A percentile compares a stretch with the other conserved stretches of the same genome.
phyloP scores from a whole-genome alignment of 2,797 vertebrate species.

The Oryzias dopingdopingensis region DNA sequence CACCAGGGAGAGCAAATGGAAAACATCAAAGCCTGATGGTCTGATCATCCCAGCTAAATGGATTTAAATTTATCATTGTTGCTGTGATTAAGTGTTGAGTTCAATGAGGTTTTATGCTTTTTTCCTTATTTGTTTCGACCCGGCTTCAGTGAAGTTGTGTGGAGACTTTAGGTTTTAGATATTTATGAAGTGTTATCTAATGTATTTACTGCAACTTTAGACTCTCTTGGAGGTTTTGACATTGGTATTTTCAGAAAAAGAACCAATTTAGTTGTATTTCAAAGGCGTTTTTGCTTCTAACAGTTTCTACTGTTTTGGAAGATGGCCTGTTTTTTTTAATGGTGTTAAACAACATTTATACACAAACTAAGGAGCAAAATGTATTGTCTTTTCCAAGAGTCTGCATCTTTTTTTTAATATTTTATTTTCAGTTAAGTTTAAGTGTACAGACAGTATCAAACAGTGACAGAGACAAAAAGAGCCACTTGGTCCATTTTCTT shows the following conservation, averaged over 20 bases:
- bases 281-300: not conserved
- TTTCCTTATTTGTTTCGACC: conserved; percentile 39
- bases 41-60: conserved; percentile 56
- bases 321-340: not conserved
- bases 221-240: conserved; percentile 41
- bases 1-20: conserved; percentile 15
- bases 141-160: conserved; percentile 38
- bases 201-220: conserved; percentile 26
- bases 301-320: not conserved
- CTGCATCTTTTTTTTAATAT: no score
- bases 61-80: conserved; percentile 51
- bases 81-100: conserved; percentile 1
- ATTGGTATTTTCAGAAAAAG: conserved; percentile 19
- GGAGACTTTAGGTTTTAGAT: conserved; percentile 21
- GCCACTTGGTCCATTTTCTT: no score
- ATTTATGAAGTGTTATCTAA: no score
- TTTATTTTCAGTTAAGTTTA: no score
- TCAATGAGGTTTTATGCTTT: conserved; percentile 15
- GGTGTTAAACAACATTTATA: not conserved
- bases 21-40: conserved; percentile 71
- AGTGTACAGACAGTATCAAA: no score
- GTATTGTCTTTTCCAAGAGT: not conserved
- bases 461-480: no score
- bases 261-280: conserved; percentile 20
- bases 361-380: not conserved